A percentile compares a stretch with the other conserved stretches of the same genome.
Evolutionary conservation across 2,113 vertebrate species (phyloP).

Genomic region (Chrysochloris asiatica): DNA sequence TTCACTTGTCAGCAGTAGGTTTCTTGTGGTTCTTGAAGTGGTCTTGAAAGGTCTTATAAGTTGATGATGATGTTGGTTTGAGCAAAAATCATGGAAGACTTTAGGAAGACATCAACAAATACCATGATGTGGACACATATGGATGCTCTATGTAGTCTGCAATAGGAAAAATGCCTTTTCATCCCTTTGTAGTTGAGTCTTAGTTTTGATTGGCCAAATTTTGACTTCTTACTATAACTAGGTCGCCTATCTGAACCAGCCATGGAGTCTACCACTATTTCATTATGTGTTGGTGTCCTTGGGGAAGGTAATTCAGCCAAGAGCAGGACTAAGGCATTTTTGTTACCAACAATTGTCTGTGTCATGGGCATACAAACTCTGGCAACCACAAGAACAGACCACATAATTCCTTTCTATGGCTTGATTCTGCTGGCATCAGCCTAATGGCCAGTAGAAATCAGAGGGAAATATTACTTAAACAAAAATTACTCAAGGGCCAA

Average conservation of each 20-base stretch:
- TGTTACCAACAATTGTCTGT: neutral
- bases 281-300: neutral
- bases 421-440: neutral
- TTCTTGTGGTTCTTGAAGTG: neutral
- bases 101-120: neutral
- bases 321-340: neutral
- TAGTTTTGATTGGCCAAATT: neutral
- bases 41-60: neutral
- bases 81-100: neutral
- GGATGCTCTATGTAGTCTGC: neutral
- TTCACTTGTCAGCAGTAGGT: no score
- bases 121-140: neutral
- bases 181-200: neutral
- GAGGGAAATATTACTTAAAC: neutral
- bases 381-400: neutral
- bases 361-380: neutral
- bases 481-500: neutral
- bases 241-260: neutral
- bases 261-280: neutral
- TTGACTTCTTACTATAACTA: neutral
- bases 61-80: neutral
- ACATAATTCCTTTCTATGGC: accelerated
- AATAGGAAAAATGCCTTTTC: neutral
- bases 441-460: neutral
- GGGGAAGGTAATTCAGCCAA: neutral